Conservation (phyloP, 2,888 invertebrate genomes). For the Sminthurinus aureus region DNA sequence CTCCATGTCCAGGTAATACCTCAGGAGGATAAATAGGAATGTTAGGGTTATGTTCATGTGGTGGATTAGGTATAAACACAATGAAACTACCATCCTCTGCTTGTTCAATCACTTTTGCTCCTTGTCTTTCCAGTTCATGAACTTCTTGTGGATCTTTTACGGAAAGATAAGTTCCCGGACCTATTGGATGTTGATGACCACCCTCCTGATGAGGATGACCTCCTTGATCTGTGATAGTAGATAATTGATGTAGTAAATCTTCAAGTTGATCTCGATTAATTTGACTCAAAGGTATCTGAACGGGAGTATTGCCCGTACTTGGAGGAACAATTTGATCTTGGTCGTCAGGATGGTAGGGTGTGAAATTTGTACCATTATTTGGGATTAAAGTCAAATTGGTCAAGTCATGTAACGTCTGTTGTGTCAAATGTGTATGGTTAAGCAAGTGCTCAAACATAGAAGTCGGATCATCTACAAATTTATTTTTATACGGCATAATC, state of each 20-base stretch:
- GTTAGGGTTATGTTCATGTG: conserved; percentile 30
- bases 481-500: neutral
- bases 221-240: conserved; percentile 41
- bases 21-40: conserved; percentile 31
- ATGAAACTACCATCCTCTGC: conserved; percentile 58
- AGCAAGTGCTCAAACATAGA: conserved; percentile 26
- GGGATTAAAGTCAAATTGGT: conserved; percentile 17
- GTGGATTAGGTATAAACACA: conserved; percentile 54
- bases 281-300: conserved; percentile 53
- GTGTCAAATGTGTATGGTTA: conserved; percentile 39
- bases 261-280: conserved; percentile 56
- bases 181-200: conserved; percentile 37
- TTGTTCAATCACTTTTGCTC: conserved; percentile 57
- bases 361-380: conserved; percentile 28
- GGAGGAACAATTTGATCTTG: conserved; percentile 58
- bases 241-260: conserved; percentile 57
- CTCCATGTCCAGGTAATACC: conserved; percentile 37
- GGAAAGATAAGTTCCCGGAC: conserved; percentile 52
- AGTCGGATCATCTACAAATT: conserved; percentile 27
- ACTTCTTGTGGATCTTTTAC: conserved; percentile 54
- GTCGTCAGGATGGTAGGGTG: conserved; percentile 48
- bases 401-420: conserved; percentile 9
- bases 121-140: conserved; percentile 53
- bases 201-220: neutral
- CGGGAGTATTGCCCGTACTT: conserved; percentile 55